phyloP scores from a whole-genome alignment of 2,797 vertebrate genomes.

The Coregonus sp. region DNA sequence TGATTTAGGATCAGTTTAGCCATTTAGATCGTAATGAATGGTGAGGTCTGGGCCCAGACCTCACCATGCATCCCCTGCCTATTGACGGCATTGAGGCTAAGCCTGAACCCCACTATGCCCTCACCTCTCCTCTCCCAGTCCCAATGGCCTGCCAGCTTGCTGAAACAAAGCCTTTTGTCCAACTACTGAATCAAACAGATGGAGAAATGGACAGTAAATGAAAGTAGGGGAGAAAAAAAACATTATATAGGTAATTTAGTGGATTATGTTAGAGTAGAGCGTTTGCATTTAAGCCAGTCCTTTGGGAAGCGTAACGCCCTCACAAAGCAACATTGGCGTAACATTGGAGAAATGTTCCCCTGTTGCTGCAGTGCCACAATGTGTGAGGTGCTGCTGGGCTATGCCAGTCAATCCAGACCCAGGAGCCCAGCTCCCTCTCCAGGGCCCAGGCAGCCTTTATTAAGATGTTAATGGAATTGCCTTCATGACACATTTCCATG shows the following conservation, averaged over 20 bases:
- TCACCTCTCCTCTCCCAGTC: constrained; percentile 36
- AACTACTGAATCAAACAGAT: constrained; percentile 74
- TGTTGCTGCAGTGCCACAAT: constrained; percentile 55
- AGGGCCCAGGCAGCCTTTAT: constrained; percentile 72
- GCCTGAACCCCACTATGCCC: constrained; percentile 52
- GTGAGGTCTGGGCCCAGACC: constrained; percentile 26
- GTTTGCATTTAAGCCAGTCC: constrained; percentile 60
- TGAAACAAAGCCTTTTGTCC: constrained; percentile 78
- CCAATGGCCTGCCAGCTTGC: constrained; percentile 65
- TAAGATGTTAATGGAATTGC: constrained; percentile 82
- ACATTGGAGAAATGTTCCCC: constrained; percentile 59
- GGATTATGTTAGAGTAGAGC: constrained; percentile 62
- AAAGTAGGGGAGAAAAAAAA: constrained; percentile 62
- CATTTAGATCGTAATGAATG: neutral
- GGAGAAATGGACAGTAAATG: constrained; percentile 77
- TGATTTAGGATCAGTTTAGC: neutral
- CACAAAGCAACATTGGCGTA: constrained; percentile 65
- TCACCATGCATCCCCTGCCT: constrained; percentile 38
- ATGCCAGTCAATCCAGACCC: constrained; percentile 53
- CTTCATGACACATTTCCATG: constrained; percentile 78
- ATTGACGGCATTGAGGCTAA: constrained; percentile 61
- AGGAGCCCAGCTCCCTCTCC: constrained; percentile 64
- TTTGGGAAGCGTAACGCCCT: constrained; percentile 71
- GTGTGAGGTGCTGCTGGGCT: constrained; percentile 31
- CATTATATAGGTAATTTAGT: constrained; percentile 61